Base-by-base conservation (phyloP, 2,113 vertebrate species). In the Cnemophilus loriae region DNA sequence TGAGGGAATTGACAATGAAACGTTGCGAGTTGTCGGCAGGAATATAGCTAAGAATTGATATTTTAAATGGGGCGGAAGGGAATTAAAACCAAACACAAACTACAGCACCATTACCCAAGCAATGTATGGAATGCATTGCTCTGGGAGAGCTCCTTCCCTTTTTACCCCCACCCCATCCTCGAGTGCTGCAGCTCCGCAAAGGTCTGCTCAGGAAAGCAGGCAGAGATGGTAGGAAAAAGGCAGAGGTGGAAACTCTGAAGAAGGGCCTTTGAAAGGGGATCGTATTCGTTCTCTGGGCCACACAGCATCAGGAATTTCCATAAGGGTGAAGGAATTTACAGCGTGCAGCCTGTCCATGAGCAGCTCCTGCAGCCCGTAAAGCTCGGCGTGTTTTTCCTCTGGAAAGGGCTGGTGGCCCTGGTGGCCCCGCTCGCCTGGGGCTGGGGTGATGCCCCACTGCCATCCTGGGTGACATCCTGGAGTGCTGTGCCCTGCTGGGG, bases 241-340 rank as follows among this genome's bases (percentile, higher is more conserved):
- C 87, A 70, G 93, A 77, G 90, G 14, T 96, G 97, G 97, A 97
- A 96, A 96, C 59, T 96, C 88, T 88, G 94, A 87, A 96, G 92
- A 95, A 97, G 84, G 84, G 73, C 84, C 89, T 96, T 97, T 97
- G 89, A 96, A 96, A 90, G 74, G 80, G 76, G 95, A 97, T 96
- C 95, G n/a, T 64, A 11, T 84, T 87, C 52, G 7, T 95, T 97
- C 93, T 92, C 37, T 69, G 90, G 96, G 95, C 95, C 95, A 97
- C 97, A 97, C 96, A 97, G 95, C 92, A 89, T 42, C 41, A 95
- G 91, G 88, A 96, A 96, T 97, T 97, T 97, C 97, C 97, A 95
- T 77, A 84, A 93, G 93, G 93, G 84, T 97, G 30, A 80, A 97
- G 85, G 94, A 96, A 97, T 97, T 97, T 97, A 97, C 91, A 95